phyloP scores from a whole-genome alignment of 2,113 vertebrate species.

The Podarcis raffonei region DNA sequence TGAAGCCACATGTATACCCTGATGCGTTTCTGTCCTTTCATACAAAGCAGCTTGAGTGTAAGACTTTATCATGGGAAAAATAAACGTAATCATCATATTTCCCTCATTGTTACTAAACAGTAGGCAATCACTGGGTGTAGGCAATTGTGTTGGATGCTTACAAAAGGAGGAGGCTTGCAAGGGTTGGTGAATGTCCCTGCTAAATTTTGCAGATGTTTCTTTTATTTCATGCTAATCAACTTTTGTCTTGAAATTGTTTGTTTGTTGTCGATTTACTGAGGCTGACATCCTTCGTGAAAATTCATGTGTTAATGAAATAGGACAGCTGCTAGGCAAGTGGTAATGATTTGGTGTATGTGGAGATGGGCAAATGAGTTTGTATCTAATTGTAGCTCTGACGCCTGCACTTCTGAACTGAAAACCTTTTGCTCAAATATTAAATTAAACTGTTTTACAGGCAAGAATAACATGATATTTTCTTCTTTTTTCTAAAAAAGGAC shows the following conservation, averaged over 20 bases:
- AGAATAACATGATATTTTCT: neutral
- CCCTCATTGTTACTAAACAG: slow-evolving; percentile 56
- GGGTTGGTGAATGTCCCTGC: slow-evolving; percentile 20
- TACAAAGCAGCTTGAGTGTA: slow-evolving; percentile 32
- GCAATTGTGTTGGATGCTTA: slow-evolving; percentile 44
- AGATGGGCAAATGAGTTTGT: slow-evolving; percentile 20
- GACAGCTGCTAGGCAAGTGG: slow-evolving; percentile 64
- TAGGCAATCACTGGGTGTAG: slow-evolving; percentile 48
- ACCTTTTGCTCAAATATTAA: slow-evolving; percentile 18
- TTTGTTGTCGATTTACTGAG: slow-evolving; percentile 55
- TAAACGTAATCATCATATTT: slow-evolving; percentile 33
- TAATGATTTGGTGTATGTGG: slow-evolving; percentile 18
- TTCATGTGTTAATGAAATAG: slow-evolving; percentile 57
- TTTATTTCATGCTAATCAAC: slow-evolving; percentile 54
- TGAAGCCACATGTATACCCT: slow-evolving; percentile 6
- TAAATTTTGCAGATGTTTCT: slow-evolving; percentile 33
- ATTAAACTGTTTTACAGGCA: neutral
- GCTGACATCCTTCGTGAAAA: slow-evolving; percentile 57
- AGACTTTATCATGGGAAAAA: slow-evolving; percentile 3
- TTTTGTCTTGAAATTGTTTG: slow-evolving; percentile 63
- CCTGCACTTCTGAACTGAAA: neutral
- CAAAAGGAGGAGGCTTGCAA: slow-evolving; percentile 39
- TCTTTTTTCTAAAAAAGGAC: neutral
- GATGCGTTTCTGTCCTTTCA: slow-evolving; percentile 26
- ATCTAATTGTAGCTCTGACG: neutral